Evolutionary conservation across 2,888 invertebrate genomes (phyloP).

Genomic region (Yponomeuta malinellus): DNA sequence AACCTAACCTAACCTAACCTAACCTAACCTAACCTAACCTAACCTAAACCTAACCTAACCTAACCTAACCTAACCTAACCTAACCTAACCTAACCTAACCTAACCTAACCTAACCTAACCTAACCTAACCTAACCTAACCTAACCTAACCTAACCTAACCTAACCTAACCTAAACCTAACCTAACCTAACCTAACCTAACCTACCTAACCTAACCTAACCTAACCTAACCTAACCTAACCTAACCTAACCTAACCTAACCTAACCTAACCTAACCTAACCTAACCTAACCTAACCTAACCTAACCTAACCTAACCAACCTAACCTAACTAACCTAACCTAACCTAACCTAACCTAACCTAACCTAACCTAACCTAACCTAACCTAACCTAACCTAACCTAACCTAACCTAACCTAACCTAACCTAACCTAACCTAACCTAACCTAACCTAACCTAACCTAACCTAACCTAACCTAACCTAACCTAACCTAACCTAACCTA

Average conservation of each 20-base stretch:
- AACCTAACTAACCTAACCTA: constrained; percentile 26
- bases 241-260: constrained; percentile 16
- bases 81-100: constrained; percentile 29
- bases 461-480: constrained; percentile 22
- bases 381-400: constrained; percentile 21
- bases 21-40: constrained; percentile 21
- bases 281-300: constrained; percentile 23
- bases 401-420: constrained; percentile 28
- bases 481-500: constrained; percentile 21
- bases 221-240: constrained; percentile 18
- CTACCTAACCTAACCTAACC: constrained; percentile 25
- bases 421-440: constrained; percentile 31
- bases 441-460: constrained; percentile 26
- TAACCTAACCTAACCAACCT: constrained; percentile 28
- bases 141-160: constrained; percentile 26
- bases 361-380: constrained; percentile 20
- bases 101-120: constrained; percentile 25
- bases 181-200: constrained; percentile 24
- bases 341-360: constrained; percentile 20
- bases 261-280: constrained; percentile 15
- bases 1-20: constrained; percentile 25
- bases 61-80: constrained; percentile 26
- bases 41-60: constrained; percentile 23
- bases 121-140: constrained; percentile 28
- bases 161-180: constrained; percentile 25